phyloP scores from a whole-genome alignment of 1,140 invertebrate genomes.

The Ceratosolen solmsi region DNA sequence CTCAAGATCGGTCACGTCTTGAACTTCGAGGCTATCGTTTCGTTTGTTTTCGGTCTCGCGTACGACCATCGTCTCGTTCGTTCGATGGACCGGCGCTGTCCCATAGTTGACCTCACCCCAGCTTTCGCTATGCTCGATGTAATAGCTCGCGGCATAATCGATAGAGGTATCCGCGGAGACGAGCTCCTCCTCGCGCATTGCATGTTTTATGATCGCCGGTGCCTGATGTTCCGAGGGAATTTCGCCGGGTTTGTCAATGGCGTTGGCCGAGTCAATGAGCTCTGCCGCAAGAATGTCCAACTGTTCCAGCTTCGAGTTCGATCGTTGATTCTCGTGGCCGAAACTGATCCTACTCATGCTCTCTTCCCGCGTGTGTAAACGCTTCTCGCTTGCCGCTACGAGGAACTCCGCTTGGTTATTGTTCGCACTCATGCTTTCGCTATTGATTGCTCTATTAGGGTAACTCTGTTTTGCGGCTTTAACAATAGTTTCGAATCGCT shows the following conservation, averaged over 20 bases:
- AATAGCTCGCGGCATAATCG: conserved; percentile 40
- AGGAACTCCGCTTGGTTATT: neutral
- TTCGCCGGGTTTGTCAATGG: neutral
- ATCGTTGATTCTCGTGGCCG: conserved; percentile 18
- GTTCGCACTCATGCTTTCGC: neutral
- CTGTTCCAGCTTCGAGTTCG: conserved; percentile 18
- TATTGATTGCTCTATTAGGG: neutral
- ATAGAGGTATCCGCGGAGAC: conserved; percentile 9
- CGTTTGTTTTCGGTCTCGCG: conserved; percentile 50
- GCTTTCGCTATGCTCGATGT: conserved; percentile 55
- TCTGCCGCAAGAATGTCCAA: conserved; percentile 43
- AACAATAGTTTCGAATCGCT: neutral
- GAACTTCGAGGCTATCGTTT: conserved; percentile 58
- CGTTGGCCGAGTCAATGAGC: conserved; percentile 42
- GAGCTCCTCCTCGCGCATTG: neutral
- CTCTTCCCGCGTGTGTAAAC: conserved; percentile 30
- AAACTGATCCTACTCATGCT: conserved; percentile 52
- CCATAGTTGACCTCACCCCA: neutral
- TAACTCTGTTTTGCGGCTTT: neutral
- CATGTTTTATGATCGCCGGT: neutral
- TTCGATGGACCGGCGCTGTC: conserved; percentile 28
- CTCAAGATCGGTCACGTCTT: conserved; percentile 57
- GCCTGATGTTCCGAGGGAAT: neutral
- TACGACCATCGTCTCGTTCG: conserved; percentile 52
- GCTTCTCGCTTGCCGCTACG: conserved; percentile 2